Percentiles rank a stretch among this genome's conserved stretches.
phyloP scores from a whole-genome alignment of 2,888 invertebrate genomes.

The Trypoxylon attenuatum region DNA sequence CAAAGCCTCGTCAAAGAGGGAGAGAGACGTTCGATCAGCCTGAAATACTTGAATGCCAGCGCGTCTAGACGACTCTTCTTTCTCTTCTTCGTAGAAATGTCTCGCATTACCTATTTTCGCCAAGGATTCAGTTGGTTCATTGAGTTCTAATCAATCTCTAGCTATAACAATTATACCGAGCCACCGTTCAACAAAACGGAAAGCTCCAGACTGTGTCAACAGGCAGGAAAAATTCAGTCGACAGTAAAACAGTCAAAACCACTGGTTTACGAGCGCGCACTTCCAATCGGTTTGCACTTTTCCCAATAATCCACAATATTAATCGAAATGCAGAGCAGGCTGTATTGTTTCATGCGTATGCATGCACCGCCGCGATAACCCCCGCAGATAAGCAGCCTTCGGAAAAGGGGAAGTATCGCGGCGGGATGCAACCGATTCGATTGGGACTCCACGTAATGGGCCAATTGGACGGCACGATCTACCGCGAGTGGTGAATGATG shows the following conservation, averaged over 20 bases:
- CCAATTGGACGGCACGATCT: slow-evolving; percentile 59
- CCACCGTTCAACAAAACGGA: no score
- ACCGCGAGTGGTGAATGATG: slow-evolving; percentile 43
- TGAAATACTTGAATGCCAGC: slow-evolving; percentile 28
- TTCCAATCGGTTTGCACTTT: no score
- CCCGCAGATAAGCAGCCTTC: slow-evolving; percentile 59
- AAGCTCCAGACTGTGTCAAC: no score
- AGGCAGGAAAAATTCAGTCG: neutral
- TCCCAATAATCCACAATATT: slow-evolving; percentile 22
- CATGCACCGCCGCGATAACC: slow-evolving; percentile 7
- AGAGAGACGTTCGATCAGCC: slow-evolving; percentile 31
- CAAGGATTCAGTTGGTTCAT: no score
- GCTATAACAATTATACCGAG: no score
- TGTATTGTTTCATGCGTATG: slow-evolving; percentile 12
- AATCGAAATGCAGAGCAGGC: slow-evolving; percentile 21
- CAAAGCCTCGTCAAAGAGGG: slow-evolving; percentile 16
- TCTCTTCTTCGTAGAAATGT: slow-evolving; percentile 7
- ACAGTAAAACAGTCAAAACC: no score
- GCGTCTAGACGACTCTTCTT: slow-evolving; percentile 27
- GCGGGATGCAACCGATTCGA: slow-evolving; percentile 65
- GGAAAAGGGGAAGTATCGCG: slow-evolving; percentile 31
- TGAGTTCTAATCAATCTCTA: no score
- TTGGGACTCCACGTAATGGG: slow-evolving; percentile 65
- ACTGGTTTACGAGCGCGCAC: no score
- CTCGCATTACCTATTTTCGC: slow-evolving; percentile 10